These are phyloP conservation scores for Epistrophe eligans DNA, from an alignment of 2,888 invertebrate species.

Conservation along the genomic window DNA sequence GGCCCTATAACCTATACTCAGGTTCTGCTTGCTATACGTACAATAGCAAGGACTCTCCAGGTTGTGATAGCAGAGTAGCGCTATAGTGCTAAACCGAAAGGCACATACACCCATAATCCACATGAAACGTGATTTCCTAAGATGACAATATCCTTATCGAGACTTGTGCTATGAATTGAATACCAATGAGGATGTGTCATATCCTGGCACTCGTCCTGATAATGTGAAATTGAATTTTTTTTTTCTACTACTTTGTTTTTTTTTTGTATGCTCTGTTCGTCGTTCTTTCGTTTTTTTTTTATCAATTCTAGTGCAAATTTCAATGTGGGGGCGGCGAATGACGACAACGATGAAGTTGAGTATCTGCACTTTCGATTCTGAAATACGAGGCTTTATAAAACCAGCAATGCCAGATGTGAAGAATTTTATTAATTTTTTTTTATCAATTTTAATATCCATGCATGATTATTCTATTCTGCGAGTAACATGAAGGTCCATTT, in stretches of 20 bases:
- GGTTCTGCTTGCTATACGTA: background rate
- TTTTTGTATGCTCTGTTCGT: background rate
- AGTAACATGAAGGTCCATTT: too few relatives aligned
- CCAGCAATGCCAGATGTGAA: slow-evolving; percentile 20
- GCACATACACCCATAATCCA: slow-evolving; percentile 73
- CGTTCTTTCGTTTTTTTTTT: slow-evolving; percentile 6
- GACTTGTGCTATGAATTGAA: slow-evolving; percentile 75
- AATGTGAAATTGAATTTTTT: slow-evolving; percentile 75
- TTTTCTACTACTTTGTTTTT: background rate
- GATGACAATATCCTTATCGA: slow-evolving; percentile 76
- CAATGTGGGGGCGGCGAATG: slow-evolving; percentile 13
- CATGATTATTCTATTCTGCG: too few relatives aligned
- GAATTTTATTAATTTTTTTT: background rate
- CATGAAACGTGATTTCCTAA: slow-evolving; percentile 75
- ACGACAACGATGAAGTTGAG: slow-evolving; percentile 2
- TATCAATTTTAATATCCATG: too few relatives aligned
- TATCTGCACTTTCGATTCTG: slow-evolving; percentile 45
- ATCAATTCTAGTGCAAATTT: slow-evolving; percentile 33
- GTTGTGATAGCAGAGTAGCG: slow-evolving; percentile 30
- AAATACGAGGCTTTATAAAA: background rate
- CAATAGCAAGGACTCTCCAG: slow-evolving; percentile 31
- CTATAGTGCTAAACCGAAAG: slow-evolving; percentile 43
- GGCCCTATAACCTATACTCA: slow-evolving; percentile 32
- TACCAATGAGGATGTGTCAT: slow-evolving; percentile 76
- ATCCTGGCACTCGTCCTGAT: slow-evolving; percentile 73